phyloP scores from a whole-genome alignment of 2,797 vertebrate genomes.

The Lepus townsendii region DNA sequence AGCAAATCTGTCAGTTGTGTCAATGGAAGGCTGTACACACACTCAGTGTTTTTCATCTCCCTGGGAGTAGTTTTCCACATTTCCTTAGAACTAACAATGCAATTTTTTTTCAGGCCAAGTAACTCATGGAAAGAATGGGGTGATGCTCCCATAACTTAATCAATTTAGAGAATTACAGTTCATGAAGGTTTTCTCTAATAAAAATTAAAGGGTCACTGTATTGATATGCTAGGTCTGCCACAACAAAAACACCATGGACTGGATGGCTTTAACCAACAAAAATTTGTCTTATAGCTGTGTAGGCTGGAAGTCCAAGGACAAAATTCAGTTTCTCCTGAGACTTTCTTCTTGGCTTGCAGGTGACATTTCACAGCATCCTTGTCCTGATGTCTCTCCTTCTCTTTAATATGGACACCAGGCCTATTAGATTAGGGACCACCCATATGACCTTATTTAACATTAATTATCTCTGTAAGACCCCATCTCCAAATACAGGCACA shows the following conservation, averaged over 20 bases:
- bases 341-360: not conserved
- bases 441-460: not conserved
- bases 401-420: not conserved
- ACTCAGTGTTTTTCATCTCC: not conserved
- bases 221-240: not conserved
- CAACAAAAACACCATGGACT: not conserved
- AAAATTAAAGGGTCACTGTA: not conserved
- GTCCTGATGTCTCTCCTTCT: not conserved
- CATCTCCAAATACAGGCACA: not conserved
- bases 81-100: not conserved
- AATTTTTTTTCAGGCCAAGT: not conserved
- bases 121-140: not conserved
- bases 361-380: not conserved
- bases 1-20: not conserved
- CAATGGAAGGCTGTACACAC: not conserved
- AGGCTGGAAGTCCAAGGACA: not conserved
- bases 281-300: not conserved
- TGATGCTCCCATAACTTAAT: not conserved
- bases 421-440: not conserved
- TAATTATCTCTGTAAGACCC: not conserved
- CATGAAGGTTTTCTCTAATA: not conserved
- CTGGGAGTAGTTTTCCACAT: not conserved
- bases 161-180: not conserved
- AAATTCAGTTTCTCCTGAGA: not conserved
- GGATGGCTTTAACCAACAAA: not conserved